Evolutionary conservation across 2,113 vertebrate genomes (phyloP).

Genomic region (Hoplias malabaricus): DNA sequence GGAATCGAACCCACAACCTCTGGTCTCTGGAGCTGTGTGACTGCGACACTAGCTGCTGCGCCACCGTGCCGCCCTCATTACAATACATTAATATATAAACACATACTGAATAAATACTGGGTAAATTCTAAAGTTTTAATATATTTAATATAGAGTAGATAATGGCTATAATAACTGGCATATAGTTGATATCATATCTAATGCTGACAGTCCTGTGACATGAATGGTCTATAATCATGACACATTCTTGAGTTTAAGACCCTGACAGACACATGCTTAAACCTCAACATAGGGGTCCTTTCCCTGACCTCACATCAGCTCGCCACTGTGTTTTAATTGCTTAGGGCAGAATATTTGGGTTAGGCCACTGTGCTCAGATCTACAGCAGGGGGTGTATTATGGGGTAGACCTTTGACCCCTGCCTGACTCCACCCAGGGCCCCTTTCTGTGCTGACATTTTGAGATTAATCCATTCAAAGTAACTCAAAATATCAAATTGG

Average conservation of each 20-base stretch:
- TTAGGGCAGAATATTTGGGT: conserved; percentile 2
- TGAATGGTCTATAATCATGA: neutral
- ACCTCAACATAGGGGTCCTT: neutral
- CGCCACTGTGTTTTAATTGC: neutral
- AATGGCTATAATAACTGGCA: too few species aligned
- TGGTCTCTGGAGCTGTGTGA: too few species aligned
- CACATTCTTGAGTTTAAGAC: neutral
- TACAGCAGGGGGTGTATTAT: conserved; percentile 11
- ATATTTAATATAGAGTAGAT: too few species aligned
- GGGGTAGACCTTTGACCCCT: conserved; percentile 43
- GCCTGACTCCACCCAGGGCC: conserved; percentile 1
- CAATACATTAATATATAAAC: too few species aligned
- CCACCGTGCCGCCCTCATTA: too few species aligned
- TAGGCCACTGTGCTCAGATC: conserved; percentile 16
- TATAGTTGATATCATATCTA: too few species aligned
- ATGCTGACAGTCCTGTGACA: too few species aligned
- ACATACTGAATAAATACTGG: too few species aligned
- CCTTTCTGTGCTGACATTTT: conserved; percentile 50
- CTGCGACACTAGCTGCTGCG: too few species aligned
- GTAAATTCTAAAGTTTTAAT: too few species aligned
- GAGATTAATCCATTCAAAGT: conserved; percentile 59
- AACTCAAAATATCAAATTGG: conserved; percentile 59
- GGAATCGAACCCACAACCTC: too few species aligned
- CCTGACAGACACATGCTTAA: neutral
- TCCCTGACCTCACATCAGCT: conserved; percentile 9